A percentile compares a stretch with the other conserved stretches of the same genome.
phyloP scores from a whole-genome alignment of 2,113 vertebrate species.

The Redunca redunca region DNA sequence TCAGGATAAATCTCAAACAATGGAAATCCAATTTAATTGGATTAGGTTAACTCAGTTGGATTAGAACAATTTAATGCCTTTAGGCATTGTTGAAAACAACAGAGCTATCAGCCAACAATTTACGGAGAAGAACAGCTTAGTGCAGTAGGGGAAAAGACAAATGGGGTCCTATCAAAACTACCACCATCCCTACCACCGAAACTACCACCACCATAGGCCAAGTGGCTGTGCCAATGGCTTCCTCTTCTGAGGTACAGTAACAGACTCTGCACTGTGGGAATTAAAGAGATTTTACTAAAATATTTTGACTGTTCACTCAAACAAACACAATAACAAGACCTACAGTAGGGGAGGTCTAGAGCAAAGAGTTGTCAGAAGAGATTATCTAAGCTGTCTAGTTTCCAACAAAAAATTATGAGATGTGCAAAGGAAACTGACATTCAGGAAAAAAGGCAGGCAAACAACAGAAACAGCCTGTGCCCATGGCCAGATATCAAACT shows the following conservation, averaged over 20 bases:
- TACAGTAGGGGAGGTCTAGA: not conserved
- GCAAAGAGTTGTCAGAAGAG: not conserved
- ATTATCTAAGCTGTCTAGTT: not conserved
- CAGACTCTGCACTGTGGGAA: not conserved
- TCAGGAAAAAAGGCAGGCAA: not conserved
- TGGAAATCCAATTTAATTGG: not conserved
- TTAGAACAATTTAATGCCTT: not conserved
- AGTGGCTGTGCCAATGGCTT: not conserved
- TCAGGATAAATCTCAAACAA: slow-evolving; percentile 10
- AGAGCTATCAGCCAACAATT: not conserved
- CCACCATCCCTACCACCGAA: not conserved
- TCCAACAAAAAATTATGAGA: not conserved
- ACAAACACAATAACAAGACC: not conserved
- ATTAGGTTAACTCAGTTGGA: not conserved
- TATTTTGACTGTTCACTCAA: not conserved
- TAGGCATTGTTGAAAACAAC: not conserved
- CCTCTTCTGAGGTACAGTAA: not conserved
- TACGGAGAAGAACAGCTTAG: not conserved
- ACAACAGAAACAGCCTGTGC: not conserved
- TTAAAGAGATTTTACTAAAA: not conserved
- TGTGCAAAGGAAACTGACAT: not conserved
- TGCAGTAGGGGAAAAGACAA: not conserved
- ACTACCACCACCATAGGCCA: not conserved
- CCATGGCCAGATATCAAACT: not conserved
- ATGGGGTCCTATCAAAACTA: not conserved